Conservation (phyloP, 2,113 vertebrate genomes). For the Dendropsophus ebraccatus region DNA sequence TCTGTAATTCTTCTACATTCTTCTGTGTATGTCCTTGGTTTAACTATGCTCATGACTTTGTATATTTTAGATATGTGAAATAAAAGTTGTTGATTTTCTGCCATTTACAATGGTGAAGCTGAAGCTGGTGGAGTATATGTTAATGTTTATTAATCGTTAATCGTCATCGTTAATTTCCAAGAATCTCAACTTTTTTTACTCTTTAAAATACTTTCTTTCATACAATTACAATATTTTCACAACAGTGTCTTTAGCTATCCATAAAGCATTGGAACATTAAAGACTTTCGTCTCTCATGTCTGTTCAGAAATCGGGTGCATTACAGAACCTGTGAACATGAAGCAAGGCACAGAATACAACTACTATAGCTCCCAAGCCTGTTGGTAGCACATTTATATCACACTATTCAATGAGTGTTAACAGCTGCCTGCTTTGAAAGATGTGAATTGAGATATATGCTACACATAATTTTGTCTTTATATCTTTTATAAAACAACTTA, state of each 20-base stretch:
- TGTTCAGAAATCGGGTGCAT: not conserved
- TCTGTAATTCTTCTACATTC: too few relatives aligned
- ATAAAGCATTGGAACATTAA: not conserved
- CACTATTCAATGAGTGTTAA: conserved; percentile 42
- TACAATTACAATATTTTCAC: not conserved
- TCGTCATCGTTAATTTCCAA: not conserved
- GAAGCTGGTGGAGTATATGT: too few relatives aligned
- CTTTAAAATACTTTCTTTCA: not conserved
- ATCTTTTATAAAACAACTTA: conserved; percentile 42
- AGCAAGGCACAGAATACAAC: not conserved
- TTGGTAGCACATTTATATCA: conserved; percentile 50
- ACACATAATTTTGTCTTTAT: not conserved
- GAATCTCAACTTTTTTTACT: not conserved
- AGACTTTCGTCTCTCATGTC: conserved; percentile 19
- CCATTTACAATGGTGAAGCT: too few relatives aligned
- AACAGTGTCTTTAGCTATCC: not conserved
- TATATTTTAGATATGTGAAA: too few relatives aligned
- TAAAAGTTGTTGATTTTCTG: too few relatives aligned
- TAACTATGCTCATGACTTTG: too few relatives aligned
- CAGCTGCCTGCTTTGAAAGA: conserved; percentile 50
- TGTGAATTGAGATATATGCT: not conserved
- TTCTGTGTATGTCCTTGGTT: too few relatives aligned
- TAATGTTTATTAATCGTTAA: too few relatives aligned
- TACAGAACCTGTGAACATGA: not conserved
- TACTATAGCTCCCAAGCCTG: conserved; percentile 26